These are phyloP conservation scores for Beris chalybata DNA, from an alignment of 2,888 invertebrate genomes.

Conservation along the genomic window DNA sequence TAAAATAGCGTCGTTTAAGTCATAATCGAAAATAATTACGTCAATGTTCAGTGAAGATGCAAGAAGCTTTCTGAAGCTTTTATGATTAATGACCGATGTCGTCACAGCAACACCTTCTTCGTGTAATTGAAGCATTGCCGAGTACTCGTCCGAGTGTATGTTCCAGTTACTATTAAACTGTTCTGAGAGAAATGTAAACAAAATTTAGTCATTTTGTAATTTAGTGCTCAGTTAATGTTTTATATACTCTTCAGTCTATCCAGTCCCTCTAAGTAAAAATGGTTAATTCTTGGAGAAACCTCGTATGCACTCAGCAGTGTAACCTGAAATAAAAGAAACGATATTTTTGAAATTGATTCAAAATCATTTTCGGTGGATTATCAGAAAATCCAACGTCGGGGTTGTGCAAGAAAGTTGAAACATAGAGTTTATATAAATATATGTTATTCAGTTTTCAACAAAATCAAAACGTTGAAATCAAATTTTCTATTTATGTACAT, in stretches of 20 bases:
- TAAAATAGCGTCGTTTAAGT: conserved; percentile 37
- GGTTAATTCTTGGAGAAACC: conserved; percentile 6
- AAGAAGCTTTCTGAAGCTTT: conserved; percentile 34
- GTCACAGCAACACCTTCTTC: conserved; percentile 33
- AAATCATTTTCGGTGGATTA: too few species aligned
- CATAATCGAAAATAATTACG: conserved; percentile 37
- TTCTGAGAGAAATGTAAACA: background rate
- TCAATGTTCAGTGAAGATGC: conserved; percentile 13
- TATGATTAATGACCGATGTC: conserved; percentile 18
- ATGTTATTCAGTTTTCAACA: too few species aligned
- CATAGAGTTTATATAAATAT: too few species aligned
- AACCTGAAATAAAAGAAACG: conserved; percentile 3
- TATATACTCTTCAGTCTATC: conserved; percentile 24
- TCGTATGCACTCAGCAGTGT: conserved; percentile 17
- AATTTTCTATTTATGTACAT: too few species aligned
- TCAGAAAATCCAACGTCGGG: too few species aligned
- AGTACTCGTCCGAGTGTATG: conserved; percentile 1
- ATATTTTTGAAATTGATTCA: too few species aligned
- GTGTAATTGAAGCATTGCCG: conserved; percentile 21
- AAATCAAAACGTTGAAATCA: too few species aligned
- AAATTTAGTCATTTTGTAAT: background rate
- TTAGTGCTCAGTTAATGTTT: background rate
- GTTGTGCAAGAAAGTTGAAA: too few species aligned
- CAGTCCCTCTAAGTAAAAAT: conserved; percentile 5
- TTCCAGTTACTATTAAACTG: conserved; percentile 14